Evolutionary conservation across 64 coral and sea anemone genomes (phyloP), one percentile per base, ranked within the genome.

Genomic region (Acropora yongei): DNA sequence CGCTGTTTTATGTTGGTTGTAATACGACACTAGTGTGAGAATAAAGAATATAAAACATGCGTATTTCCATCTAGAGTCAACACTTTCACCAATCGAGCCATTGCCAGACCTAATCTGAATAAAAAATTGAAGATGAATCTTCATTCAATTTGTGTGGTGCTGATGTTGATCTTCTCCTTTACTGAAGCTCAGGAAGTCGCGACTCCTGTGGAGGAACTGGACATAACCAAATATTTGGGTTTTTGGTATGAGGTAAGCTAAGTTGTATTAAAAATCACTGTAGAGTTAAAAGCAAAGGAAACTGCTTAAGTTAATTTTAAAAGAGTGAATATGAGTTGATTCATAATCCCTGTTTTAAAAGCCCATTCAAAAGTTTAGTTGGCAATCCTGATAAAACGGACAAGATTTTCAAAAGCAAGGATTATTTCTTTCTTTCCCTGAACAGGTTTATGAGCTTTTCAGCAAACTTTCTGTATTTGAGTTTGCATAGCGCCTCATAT

Each of bases 221-320:
- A 69, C 67, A 69, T 69, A 1, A 69, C 6, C 67, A 69, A 69
- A 4, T 69, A 69, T 69, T 69, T 69, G 67, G 67, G 67, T 69
- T 3, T 10, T 14, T 69, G 67, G 67, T 69, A 69, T 69, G 67
- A 69, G 67, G 67, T 69, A 69, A 69, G 67, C 67, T 69, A 69
- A 1, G 67, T 69, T 69, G 14, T 69, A 2, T 69, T 69, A 69
- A 69, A 69, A 1, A 69, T 69, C 67, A 69, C 67, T 4, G 67
- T 69, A 69, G 67, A 69, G 67, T 69, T 69, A 69, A 69, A 69
- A 69, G 67, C 67, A 69, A 69, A 69, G 66, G 66, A 69, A 69
- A 69, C 66, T 20, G 66, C 66, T 69, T 17, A 69, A 69, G 66
- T 69, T 69, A 69, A 12, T 20, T 69, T 69, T 69, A 69, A 69